A percentile compares a stretch with the other conserved stretches of the same genome.
Conservation (phyloP, 2,888 invertebrate genomes). For the Autographa gamma region DNA sequence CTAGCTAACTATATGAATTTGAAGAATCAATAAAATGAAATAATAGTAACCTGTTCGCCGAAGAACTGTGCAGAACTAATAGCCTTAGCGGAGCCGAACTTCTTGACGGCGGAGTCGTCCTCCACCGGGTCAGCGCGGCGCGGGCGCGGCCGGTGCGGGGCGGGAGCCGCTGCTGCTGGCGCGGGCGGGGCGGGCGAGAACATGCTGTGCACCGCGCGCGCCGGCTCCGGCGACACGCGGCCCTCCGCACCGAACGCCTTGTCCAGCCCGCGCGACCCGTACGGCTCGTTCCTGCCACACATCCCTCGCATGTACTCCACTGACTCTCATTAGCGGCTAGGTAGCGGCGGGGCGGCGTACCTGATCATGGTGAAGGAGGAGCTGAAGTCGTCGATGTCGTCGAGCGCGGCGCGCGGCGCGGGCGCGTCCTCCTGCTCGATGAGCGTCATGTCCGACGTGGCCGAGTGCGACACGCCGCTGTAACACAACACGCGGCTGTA, state of each 20-base stretch:
- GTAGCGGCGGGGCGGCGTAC: conserved; percentile 61
- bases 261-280: conserved; percentile 51
- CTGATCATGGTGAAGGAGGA: conserved; percentile 90
- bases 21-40: too few species aligned
- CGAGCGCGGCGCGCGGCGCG: conserved; percentile 65
- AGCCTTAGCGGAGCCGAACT: conserved; percentile 98
- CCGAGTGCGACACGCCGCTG: conserved; percentile 90
- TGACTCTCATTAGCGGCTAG: too few species aligned
- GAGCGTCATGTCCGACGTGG: conserved; percentile 95
- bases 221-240: conserved; percentile 78
- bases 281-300: conserved; percentile 78
- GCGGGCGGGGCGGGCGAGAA: conserved; percentile 68
- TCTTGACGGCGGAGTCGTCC: conserved; percentile 96
- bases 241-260: conserved; percentile 46
- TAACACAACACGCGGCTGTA: conserved; percentile 50
- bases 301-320: not conserved
- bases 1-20: too few species aligned
- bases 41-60: conserved; percentile 89
- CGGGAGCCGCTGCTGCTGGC: conserved; percentile 27
- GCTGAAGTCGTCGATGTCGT: conserved; percentile 84
- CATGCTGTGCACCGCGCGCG: conserved; percentile 77
- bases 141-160: conserved; percentile 34
- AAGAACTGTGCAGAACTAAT: conserved; percentile 99
- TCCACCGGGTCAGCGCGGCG: conserved; percentile 66
- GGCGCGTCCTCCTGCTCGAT: conserved; percentile 94